These are phyloP conservation scores for Leptoteleia sp. DNA, from an alignment of 1,140 invertebrate genomes.

Conservation along the genomic window DNA sequence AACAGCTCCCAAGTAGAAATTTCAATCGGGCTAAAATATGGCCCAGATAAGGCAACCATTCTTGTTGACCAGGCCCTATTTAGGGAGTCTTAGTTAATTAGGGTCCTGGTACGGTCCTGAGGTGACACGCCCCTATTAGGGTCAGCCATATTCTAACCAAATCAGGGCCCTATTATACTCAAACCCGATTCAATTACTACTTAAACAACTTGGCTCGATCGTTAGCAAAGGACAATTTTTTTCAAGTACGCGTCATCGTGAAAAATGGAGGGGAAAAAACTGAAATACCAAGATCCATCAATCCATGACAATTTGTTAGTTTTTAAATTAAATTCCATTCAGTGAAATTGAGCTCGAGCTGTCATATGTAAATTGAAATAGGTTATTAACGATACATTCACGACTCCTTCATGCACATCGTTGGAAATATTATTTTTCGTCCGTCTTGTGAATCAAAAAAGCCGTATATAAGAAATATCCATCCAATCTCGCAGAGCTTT, in stretches of 20 bases:
- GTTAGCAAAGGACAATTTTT: too few species aligned
- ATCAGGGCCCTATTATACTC: too few species aligned
- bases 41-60: too few species aligned
- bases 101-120: too few species aligned
- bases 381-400: conserved; percentile 46
- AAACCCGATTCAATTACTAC: too few species aligned
- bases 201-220: not conserved
- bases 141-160: too few species aligned
- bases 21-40: too few species aligned
- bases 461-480: conserved; percentile 47
- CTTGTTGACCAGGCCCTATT: too few species aligned
- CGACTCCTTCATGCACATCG: conserved; percentile 11
- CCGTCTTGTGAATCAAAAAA: conserved; percentile 36
- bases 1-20: too few species aligned
- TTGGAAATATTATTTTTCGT: conserved; percentile 44
- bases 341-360: conserved; percentile 2
- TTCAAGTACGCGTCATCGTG: too few species aligned
- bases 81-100: too few species aligned
- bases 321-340: conserved; percentile 36
- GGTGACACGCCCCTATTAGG: too few species aligned
- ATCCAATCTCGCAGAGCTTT: conserved; percentile 44
- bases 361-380: conserved; percentile 53
- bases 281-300: not conserved
- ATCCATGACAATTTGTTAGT: conserved; percentile 36
- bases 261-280: not conserved